Percentiles rank a stretch among this genome's conserved stretches.
Evolutionary conservation across 1,140 invertebrate species (phyloP).

Genomic region (Leptinotarsa defecta): DNA sequence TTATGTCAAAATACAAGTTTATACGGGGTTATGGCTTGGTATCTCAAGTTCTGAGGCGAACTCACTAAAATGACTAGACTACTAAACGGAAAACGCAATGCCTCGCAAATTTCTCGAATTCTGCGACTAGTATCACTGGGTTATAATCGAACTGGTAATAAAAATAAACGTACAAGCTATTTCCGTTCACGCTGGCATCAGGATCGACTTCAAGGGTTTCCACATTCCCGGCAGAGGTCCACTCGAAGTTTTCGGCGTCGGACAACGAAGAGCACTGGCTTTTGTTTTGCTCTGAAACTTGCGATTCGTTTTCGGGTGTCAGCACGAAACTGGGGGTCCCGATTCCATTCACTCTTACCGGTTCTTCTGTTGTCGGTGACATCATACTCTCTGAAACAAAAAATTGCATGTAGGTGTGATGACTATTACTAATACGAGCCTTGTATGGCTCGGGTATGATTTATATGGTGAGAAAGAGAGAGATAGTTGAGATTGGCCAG

Average conservation of each 20-base stretch:
- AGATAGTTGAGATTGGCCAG: too few species aligned
- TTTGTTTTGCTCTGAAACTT: slow-evolving; percentile 41
- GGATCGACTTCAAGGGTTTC: slow-evolving; percentile 47
- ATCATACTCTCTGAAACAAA: slow-evolving; percentile 41
- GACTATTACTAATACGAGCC: not conserved
- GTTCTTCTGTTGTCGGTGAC: slow-evolving; percentile 45
- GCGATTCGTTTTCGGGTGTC: slow-evolving; percentile 38
- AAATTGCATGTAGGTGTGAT: not conserved
- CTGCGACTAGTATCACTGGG: not conserved
- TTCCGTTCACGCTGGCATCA: slow-evolving; percentile 33
- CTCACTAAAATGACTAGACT: too few species aligned
- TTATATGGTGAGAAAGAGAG: too few species aligned
- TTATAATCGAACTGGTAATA: not conserved
- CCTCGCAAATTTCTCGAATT: not conserved
- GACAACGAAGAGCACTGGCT: slow-evolving; percentile 66
- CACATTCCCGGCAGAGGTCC: slow-evolving; percentile 63
- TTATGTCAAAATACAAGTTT: too few species aligned
- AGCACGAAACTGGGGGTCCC: slow-evolving; percentile 24
- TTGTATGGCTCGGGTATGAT: too few species aligned
- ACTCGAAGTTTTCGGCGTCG: slow-evolving; percentile 69
- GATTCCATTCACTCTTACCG: slow-evolving; percentile 34
- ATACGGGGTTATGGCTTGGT: too few species aligned
- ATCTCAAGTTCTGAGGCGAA: too few species aligned
- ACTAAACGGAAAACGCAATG: too few species aligned
- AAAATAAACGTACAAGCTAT: slow-evolving; percentile 23